Evolutionary conservation across 2,113 vertebrate genomes (phyloP).

Genomic region (Phaethornis superciliosus): DNA sequence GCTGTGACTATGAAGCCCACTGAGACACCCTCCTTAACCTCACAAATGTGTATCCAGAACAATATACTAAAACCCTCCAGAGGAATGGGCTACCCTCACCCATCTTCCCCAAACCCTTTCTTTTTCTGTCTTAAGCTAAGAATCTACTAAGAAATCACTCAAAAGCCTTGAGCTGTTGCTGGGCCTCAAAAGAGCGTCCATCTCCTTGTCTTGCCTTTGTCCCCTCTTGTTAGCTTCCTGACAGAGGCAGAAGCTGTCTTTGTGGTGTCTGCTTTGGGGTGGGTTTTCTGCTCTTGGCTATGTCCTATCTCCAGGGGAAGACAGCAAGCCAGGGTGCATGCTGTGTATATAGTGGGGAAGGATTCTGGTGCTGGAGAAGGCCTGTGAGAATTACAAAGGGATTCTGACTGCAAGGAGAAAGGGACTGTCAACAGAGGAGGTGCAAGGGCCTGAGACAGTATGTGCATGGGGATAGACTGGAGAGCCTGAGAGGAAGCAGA

Average conservation of each 20-base stretch:
- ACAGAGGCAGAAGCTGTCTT: neutral
- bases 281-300: neutral
- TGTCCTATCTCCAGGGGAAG: neutral
- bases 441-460: neutral
- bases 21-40: neutral
- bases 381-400: neutral
- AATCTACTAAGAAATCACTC: neutral
- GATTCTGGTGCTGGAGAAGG: neutral
- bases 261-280: neutral
- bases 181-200: neutral
- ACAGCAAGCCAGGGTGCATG: neutral
- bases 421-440: neutral
- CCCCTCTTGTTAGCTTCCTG: neutral
- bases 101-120: neutral
- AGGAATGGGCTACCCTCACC: neutral
- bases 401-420: neutral
- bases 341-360: neutral
- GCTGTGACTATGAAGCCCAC: neutral
- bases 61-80: fast-evolving
- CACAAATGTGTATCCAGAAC: fast-evolving
- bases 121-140: neutral
- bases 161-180: neutral
- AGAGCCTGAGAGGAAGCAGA: neutral
- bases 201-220: too few relatives aligned
- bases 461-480: neutral